Evolutionary conservation across 2,888 invertebrate species (phyloP), one percentile per base, ranked within the genome.

Genomic region (Heliconius charithonia): DNA sequence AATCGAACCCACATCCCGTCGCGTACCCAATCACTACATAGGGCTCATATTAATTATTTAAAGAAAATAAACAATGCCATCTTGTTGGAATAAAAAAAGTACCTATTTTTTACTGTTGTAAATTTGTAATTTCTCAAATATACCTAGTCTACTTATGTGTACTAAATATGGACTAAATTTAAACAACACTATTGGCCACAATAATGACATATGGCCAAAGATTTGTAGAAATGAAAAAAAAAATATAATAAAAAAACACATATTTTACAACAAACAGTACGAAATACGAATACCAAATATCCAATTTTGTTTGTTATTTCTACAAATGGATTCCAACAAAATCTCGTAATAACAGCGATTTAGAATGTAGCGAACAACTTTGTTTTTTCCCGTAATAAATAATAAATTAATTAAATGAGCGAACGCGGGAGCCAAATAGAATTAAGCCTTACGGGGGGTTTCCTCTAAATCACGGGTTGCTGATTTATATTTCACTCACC

Each of bases 401-500:
- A 92, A 92, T 92, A 91, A 91, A 92, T 90, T 90, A 91, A 91
- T 91, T 89, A 91, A 91, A 92, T 89, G 89, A 88, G 86, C 84
- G 84, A 85, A 87, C 86, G 86, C 86, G 83, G 84, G 86, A 85
- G 87, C 87, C 87, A 90, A 92, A 92, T 90, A 90, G 89, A 92
- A 92, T 92, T 93, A 92, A 92, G 93, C 92, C 89, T 93, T 93
- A 91, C 88, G 89, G 89, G 85, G 89, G 88, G 89, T 87, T 90
- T 89, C 90, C 88, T 92, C 89, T 92, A 92, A 92, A 93, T 93
- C 92, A 92, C 89, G 86, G 88, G 85, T 85, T 93, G 91, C 77
- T 78, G 77, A 93, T 93, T 92, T 92, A 93, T 92, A 91, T 92
- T 92, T 92, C 89, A 92, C 90, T 91, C 92, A 91, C 90, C 91